phyloP scores from a whole-genome alignment of 1,140 invertebrate genomes.

The Orussus abietinus region DNA sequence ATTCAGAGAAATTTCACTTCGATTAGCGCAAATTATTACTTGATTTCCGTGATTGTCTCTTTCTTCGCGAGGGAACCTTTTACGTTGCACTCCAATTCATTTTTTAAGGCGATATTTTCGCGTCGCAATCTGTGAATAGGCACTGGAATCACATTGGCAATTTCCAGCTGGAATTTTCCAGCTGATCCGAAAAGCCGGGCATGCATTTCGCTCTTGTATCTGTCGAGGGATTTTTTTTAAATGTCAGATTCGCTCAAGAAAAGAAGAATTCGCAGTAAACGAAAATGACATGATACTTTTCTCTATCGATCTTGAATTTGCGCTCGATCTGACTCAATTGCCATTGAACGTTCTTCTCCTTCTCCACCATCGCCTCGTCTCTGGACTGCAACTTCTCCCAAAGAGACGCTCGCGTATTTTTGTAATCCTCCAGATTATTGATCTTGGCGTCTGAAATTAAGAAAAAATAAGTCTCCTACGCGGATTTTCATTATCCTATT shows the following conservation, averaged over 20 bases:
- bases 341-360: slow-evolving; percentile 23
- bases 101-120: slow-evolving; percentile 37
- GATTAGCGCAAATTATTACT: no score
- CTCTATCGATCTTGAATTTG: slow-evolving; percentile 30
- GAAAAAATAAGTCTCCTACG: not conserved
- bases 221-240: slow-evolving; percentile 14
- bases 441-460: slow-evolving; percentile 30
- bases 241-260: slow-evolving; percentile 5
- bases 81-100: not conserved
- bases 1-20: no score
- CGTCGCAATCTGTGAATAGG: slow-evolving; percentile 29
- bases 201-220: slow-evolving; percentile 37
- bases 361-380: slow-evolving; percentile 16
- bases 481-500: slow-evolving; percentile 2
- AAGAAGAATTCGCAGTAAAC: not conserved
- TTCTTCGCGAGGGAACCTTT: slow-evolving; percentile 1
- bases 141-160: slow-evolving; percentile 17
- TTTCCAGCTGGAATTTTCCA: slow-evolving; percentile 29
- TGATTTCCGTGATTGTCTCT: not conserved
- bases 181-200: slow-evolving; percentile 26
- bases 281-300: slow-evolving; percentile 29
- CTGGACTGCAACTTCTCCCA: slow-evolving; percentile 22
- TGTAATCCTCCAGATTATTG: slow-evolving; percentile 39
- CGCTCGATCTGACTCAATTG: slow-evolving; percentile 19
- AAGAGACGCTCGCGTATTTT: slow-evolving; percentile 20